Base-by-base conservation (phyloP, 2,888 invertebrate genomes). In the Hirtodrosophila trivittata region DNA sequence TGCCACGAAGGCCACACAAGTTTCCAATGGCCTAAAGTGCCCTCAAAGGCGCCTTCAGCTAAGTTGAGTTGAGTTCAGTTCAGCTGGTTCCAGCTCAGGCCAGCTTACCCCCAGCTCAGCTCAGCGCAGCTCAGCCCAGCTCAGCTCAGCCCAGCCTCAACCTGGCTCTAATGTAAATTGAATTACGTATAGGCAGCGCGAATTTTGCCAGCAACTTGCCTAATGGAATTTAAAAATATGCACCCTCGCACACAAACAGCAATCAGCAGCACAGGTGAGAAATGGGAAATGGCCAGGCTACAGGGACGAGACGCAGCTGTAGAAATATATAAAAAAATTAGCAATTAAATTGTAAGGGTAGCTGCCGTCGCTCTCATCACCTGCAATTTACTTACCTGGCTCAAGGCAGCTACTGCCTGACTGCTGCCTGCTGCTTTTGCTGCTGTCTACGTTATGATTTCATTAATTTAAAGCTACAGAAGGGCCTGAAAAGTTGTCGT, bases 211-310 rank as follows among this genome's bases (percentile, higher is more conserved):
- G 9, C 9, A 26, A 35, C 51, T 51, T 49, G 35, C 41, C 57
- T 74, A 74, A 74, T 74, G 77, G 60, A 77, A 77, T 74, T 74
- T 77, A 77, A 77, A 74, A 74, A 74, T 74, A 77, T 74, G 68
- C 64, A 59, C 39, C 55, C 39, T 42, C 8, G n/a, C 16, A 35
- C 18, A 38, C 43, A 43, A 43, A 43, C 30, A 42, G 55, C 42
- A 60, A 59, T 59, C 59, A 59, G 13, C 35, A 33, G 10, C 12
- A 3, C 37, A 30, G 45, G 46, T 32, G 47, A 10, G 26, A 32
- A 32, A n/a, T 28, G 28, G n/a, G 26, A 32, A 32, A n/a, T 28
- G 28, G n/a, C 28, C 9, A 28, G 7, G 28, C 3, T 8, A 33
- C 1, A 10, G 13, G 13, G 2, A 7, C 30, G 30, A 26, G 50